Evolutionary conservation across 1,140 invertebrate genomes (phyloP).

Genomic region (Spodoptera litura): DNA sequence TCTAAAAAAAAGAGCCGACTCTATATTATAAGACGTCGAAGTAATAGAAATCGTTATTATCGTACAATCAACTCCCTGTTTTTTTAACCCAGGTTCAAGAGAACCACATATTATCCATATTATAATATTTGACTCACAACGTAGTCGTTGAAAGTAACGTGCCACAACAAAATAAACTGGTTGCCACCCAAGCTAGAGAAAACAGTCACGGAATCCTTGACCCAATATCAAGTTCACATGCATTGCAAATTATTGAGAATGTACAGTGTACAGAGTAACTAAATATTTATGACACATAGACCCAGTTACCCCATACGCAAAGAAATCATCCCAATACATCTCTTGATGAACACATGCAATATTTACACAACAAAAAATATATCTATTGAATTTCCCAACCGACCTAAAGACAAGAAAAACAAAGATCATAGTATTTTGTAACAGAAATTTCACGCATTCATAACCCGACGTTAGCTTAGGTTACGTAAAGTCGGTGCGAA

Average conservation of each 20-base stretch:
- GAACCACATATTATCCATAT: no score
- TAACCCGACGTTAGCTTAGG: slow-evolving; percentile 48
- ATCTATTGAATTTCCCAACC: slow-evolving; percentile 32
- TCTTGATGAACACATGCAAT: background rate
- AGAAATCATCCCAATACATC: background rate
- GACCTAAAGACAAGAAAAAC: slow-evolving; percentile 38
- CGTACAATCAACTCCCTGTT: no score
- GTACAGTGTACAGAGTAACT: no score
- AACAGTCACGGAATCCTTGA: no score
- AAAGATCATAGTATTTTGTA: slow-evolving; percentile 41
- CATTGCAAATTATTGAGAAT: background rate
- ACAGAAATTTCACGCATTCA: slow-evolving; percentile 50
- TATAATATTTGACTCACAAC: no score
- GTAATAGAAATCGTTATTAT: no score
- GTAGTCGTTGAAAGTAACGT: no score
- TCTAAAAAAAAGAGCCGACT: no score
- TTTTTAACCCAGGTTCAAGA: no score
- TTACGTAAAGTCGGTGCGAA: slow-evolving; percentile 63
- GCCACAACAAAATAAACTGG: no score
- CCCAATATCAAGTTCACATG: background rate
- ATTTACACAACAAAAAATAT: slow-evolving; percentile 30
- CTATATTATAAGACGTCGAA: no score
- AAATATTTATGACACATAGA: background rate
- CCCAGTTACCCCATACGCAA: slow-evolving; percentile 3
- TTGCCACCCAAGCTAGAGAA: no score